Conservation (phyloP, 2,888 invertebrate species). For the Euspilapteryx auroguttella region DNA sequence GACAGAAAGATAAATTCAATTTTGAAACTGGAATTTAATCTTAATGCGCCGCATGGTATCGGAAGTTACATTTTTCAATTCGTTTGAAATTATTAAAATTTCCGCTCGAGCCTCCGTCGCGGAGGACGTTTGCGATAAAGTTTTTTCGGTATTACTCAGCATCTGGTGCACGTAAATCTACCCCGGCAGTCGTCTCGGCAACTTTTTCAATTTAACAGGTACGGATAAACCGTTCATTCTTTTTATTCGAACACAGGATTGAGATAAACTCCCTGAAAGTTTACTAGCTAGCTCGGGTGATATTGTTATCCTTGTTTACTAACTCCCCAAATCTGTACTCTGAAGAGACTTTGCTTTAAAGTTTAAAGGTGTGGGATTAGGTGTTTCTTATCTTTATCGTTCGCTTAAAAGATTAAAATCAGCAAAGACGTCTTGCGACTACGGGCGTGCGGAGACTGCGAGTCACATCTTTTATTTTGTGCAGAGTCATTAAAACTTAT, state of each 20-base stretch:
- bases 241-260: constrained; percentile 57
- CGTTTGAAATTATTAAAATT: constrained; percentile 40
- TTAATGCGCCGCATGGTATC: background rate
- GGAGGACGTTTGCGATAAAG: constrained; percentile 36
- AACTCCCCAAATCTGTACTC: constrained; percentile 31
- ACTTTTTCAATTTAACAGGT: constrained; percentile 63
- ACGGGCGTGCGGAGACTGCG: too few relatives aligned
- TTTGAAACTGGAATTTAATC: background rate
- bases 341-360: constrained; percentile 9
- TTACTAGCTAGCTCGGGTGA: constrained; percentile 23
- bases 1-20: background rate
- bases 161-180: constrained; percentile 53
- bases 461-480: constrained; percentile 23
- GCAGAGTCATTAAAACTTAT: constrained; percentile 36
- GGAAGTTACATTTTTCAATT: constrained; percentile 18
- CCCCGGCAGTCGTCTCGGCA: constrained; percentile 48
- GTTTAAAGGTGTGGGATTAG: background rate
- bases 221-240: constrained; percentile 59
- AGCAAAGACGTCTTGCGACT: too few relatives aligned
- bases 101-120: constrained; percentile 12
- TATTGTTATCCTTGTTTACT: constrained; percentile 31
- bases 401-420: too few relatives aligned
- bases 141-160: constrained; percentile 57
- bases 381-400: background rate
- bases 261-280: constrained; percentile 47